A percentile compares a stretch with the other conserved stretches of the same genome.
Conservation (phyloP, 1,140 invertebrate species). For the Drosophila aff. region DNA sequence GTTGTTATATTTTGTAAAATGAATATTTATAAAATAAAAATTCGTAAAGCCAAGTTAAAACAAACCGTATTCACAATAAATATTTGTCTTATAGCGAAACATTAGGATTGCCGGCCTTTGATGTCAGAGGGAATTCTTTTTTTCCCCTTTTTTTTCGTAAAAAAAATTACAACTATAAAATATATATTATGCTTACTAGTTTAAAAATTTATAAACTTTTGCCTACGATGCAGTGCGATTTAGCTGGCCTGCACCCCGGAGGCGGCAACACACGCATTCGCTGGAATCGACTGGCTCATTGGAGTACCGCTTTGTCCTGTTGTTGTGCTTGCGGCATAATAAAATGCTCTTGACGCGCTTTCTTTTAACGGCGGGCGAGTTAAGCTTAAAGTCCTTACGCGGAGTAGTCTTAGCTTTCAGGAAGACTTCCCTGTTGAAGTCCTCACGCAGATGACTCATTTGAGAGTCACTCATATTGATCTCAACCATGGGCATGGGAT, state of each 20-base stretch:
- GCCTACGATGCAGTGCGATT: background rate
- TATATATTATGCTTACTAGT: background rate
- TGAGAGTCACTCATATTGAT: slow-evolving; percentile 63
- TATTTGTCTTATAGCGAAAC: background rate
- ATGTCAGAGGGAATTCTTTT: no score
- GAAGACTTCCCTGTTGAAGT: slow-evolving; percentile 25
- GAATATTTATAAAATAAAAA: background rate
- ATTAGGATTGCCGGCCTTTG: no score
- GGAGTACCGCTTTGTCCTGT: background rate
- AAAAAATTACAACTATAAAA: background rate
- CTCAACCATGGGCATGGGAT: slow-evolving; percentile 63
- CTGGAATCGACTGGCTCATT: background rate
- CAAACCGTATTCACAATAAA: background rate
- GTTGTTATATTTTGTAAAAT: background rate
- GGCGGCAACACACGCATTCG: slow-evolving; percentile 45
- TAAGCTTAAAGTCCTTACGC: background rate
- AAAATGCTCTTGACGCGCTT: background rate
- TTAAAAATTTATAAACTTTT: background rate
- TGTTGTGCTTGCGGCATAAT: slow-evolving; percentile 37
- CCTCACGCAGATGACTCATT: slow-evolving; percentile 50
- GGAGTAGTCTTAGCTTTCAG: background rate
- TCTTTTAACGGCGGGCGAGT: background rate
- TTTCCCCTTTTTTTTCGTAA: background rate
- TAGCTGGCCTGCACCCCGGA: slow-evolving; percentile 16
- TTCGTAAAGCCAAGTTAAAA: background rate